Evolutionary conservation across 2,888 invertebrate genomes (phyloP), one percentile per base, ranked within the genome.

Genomic region (Eupithecia subfuscata): DNA sequence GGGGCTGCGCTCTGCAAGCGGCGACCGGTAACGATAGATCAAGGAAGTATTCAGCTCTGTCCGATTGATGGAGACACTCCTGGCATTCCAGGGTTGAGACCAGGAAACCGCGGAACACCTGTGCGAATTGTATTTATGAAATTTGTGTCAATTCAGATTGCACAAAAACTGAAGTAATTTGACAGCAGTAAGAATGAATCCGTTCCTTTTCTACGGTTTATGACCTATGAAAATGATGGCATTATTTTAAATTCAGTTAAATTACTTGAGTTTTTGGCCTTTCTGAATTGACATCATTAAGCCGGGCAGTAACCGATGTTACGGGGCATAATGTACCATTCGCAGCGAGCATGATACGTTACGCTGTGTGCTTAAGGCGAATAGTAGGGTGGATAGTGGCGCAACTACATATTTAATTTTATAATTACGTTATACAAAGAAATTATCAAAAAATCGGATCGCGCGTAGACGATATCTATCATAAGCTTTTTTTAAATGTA

Each of bases 11-110:
- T 73, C 97, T 96, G 81, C 97, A 97, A 4, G 96, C 95, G 69
- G 96, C 96, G 30, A 99, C 97, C 0, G 99, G 99, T 78, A 99
- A 95, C 77, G 99, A 99, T 81, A 99, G 96, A 92, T 99, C 99
- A 73, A 99, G 95, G 92, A 99, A 99, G 85, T 97, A 97, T 90
- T 99, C 99, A 73, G 97, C 97, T 18, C 98, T 96, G 85, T 98
- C 97, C 0, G 98, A 98, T 16, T 97, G 96, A 91, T 98, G 97
- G 78, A 96, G 95, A 88, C 99, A 99, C 79, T 98, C 98, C 79
- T 98, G 97, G 89, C 99, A 99, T 76, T 97, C 97, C 60, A 98
- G 93, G 0, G 97, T 98, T 45, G 98, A 99, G 2, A 99, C 97
- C 18, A 99, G 95, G 85, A 97, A 97, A 0, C 99, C 99, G 43